Evolutionary conservation across 2,888 invertebrate genomes (phyloP).

Genomic region (Cerastis rubricosa): DNA sequence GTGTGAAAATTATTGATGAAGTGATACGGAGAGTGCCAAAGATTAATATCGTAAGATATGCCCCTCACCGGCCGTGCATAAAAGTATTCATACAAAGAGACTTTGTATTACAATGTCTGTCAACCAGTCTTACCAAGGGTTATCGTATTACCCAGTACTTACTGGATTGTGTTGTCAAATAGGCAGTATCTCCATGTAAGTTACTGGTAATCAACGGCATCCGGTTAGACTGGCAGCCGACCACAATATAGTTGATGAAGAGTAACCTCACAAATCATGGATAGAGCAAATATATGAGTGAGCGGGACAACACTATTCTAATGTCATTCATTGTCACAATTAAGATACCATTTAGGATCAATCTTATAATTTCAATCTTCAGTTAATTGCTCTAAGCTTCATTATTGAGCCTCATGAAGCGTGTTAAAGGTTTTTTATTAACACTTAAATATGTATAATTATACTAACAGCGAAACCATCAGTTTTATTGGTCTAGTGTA

Average conservation of each 20-base stretch:
- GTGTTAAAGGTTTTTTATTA: neutral
- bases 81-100: neutral
- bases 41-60: neutral
- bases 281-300: neutral
- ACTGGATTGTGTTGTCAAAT: neutral
- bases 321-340: neutral
- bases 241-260: neutral
- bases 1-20: conserved; percentile 69
- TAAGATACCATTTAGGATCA: neutral
- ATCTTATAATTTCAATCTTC: neutral
- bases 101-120: neutral
- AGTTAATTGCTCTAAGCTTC: conserved; percentile 35
- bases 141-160: neutral
- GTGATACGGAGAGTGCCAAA: conserved; percentile 44
- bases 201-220: neutral
- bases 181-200: neutral
- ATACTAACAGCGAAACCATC: neutral
- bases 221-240: neutral
- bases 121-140: neutral
- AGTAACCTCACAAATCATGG: neutral
- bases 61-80: neutral
- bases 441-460: neutral
- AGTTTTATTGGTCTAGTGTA: neutral
- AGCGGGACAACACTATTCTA: neutral
- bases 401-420: conserved; percentile 9